A percentile compares a stretch with the other conserved stretches of the same genome.
These are phyloP conservation scores for Muschampia plurimacula DNA, from an alignment of 2,888 invertebrate species.

Conservation along the genomic window DNA sequence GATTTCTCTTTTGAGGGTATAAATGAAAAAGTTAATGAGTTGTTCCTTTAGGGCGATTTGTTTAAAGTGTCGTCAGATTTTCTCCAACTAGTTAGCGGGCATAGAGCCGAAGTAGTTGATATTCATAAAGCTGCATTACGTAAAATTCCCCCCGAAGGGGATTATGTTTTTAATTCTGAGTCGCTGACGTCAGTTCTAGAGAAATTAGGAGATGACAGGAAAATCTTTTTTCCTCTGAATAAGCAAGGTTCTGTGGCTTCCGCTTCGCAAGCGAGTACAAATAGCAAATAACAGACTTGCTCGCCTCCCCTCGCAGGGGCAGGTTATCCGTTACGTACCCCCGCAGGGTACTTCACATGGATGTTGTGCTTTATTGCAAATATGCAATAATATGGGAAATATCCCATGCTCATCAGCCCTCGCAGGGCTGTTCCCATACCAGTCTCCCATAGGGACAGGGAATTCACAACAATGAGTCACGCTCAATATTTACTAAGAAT, in stretches of 20 bases:
- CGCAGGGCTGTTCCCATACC: constrained; percentile 1
- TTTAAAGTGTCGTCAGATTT: constrained; percentile 13
- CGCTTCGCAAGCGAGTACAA: background rate
- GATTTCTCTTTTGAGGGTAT: background rate
- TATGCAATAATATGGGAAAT: too few relatives aligned
- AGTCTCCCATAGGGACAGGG: constrained; percentile 11
- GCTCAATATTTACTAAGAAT: too few relatives aligned
- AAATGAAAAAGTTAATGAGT: background rate
- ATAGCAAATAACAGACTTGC: background rate
- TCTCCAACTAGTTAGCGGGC: constrained; percentile 17
- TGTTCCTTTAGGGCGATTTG: constrained; percentile 17
- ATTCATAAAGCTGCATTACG: constrained; percentile 2
- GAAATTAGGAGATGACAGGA: constrained; percentile 15
- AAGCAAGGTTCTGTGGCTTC: background rate
- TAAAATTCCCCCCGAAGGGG: constrained; percentile 8
- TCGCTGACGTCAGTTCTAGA: constrained; percentile 12
- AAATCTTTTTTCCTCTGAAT: constrained; percentile 4
- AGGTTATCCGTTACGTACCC: background rate
- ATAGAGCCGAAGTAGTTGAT: constrained; percentile 22
- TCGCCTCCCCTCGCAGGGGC: background rate
- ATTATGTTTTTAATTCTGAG: constrained; percentile 8
- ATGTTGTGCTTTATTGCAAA: background rate
- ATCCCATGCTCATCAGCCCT: background rate
- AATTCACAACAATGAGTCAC: background rate
- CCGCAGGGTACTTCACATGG: background rate